Evolutionary conservation across 2,113 vertebrate species (phyloP).

Genomic region (Poeciliopsis occidentalis): DNA sequence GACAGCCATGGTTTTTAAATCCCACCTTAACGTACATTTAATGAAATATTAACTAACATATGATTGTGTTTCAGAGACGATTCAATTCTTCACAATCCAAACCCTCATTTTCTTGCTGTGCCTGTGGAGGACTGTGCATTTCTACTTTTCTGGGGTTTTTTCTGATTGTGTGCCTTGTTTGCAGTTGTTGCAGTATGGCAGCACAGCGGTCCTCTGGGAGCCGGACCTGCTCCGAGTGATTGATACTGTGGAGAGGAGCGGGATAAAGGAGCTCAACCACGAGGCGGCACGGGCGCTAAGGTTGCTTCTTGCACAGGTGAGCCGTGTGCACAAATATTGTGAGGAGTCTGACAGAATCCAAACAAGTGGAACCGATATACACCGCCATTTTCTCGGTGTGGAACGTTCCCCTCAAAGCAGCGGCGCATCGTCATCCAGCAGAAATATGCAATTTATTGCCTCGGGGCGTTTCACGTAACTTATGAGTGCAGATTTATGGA

Average conservation of each 20-base stretch:
- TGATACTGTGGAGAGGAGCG: constrained; percentile 75
- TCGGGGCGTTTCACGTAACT: not conserved
- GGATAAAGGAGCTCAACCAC: constrained; percentile 79
- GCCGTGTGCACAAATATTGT: not conserved
- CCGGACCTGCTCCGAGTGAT: constrained; percentile 83
- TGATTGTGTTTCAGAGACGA: too few relatives aligned
- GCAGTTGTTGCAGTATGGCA: constrained; percentile 84
- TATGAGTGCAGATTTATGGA: not conserved
- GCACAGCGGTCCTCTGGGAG: constrained; percentile 74
- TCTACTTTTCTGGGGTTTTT: not conserved
- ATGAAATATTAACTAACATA: not conserved
- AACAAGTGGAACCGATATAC: not conserved
- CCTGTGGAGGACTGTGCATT: not conserved
- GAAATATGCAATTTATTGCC: not conserved
- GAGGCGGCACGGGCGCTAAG: constrained; percentile 78
- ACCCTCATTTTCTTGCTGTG: not conserved
- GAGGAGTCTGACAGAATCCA: not conserved
- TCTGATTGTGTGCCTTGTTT: constrained; percentile 34
- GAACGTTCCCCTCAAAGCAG: not conserved
- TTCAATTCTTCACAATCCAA: not conserved
- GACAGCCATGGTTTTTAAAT: not conserved
- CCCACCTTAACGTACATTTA: not conserved
- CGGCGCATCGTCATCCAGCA: not conserved
- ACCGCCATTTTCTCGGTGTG: not conserved
- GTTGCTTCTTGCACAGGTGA: constrained; percentile 87